These are phyloP conservation scores for Eufriesea mexicana DNA, from an alignment of 1,140 invertebrate genomes.

Conservation along the genomic window DNA sequence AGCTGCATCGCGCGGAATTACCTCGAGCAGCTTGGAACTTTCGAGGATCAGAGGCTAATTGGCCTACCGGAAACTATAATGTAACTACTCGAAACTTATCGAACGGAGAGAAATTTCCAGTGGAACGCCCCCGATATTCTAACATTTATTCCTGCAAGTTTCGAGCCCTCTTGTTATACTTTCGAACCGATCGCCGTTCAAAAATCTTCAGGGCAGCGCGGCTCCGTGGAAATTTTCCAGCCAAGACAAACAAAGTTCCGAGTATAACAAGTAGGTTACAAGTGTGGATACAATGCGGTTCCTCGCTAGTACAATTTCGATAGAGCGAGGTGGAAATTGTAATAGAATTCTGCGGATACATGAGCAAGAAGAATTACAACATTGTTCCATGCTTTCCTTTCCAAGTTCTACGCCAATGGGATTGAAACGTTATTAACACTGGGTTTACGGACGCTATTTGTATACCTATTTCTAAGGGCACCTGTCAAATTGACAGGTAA, in stretches of 20 bases:
- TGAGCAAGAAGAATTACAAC: too few species aligned
- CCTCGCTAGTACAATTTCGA: too few species aligned
- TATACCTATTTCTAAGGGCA: too few species aligned
- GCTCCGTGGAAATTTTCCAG: not conserved
- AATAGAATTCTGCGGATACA: too few species aligned
- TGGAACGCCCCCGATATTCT: not conserved
- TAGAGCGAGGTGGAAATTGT: too few species aligned
- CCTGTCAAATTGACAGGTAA: too few species aligned
- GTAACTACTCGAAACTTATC: constrained; percentile 36
- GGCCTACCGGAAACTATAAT: constrained; percentile 9
- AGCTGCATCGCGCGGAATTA: not conserved
- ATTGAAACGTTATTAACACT: too few species aligned
- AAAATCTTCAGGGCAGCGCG: not conserved
- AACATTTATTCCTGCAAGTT: not conserved
- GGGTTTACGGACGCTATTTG: too few species aligned
- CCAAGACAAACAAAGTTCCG: not conserved
- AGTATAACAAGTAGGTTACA: not conserved
- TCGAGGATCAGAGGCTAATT: constrained; percentile 30
- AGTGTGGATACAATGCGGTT: not conserved
- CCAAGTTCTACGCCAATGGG: too few species aligned
- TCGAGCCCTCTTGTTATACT: not conserved
- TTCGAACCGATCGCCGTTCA: not conserved
- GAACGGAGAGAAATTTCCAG: constrained; percentile 23
- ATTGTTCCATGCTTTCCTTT: too few species aligned
- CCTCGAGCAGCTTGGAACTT: not conserved